Percentiles rank a stretch among this genome's conserved stretches.
Conservation (phyloP, 1,140 invertebrate species). For the Cotesia typhae region DNA sequence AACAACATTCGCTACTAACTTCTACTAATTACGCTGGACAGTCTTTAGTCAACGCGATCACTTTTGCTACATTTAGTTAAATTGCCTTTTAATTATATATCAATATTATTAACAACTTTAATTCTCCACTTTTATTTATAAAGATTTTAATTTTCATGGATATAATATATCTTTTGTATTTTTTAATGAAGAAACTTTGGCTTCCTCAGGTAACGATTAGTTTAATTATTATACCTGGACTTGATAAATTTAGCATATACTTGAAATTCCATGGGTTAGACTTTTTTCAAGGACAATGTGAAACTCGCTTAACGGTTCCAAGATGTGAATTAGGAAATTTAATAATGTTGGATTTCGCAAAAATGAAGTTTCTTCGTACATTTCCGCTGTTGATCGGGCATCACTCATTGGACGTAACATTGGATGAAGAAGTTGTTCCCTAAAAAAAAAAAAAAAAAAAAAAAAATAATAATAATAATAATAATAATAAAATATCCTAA, state of each 20-base stretch:
- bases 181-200: background rate
- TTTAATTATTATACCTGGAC: constrained; percentile 8
- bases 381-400: constrained; percentile 85
- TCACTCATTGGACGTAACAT: constrained; percentile 88
- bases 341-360: constrained; percentile 84
- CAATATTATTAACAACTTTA: no score
- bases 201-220: constrained; percentile 10
- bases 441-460: constrained; percentile 63
- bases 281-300: constrained; percentile 93
- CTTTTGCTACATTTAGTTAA: no score
- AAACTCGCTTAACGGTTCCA: constrained; percentile 91
- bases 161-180: background rate
- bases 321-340: constrained; percentile 90
- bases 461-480: background rate
- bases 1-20: no score
- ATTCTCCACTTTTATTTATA: no score
- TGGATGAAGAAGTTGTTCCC: constrained; percentile 90
- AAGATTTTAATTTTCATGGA: no score
- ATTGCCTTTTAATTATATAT: no score
- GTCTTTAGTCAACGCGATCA: no score
- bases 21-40: no score
- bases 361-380: constrained; percentile 97
- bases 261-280: constrained; percentile 89
- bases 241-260: constrained; percentile 58
- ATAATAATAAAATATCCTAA: background rate